These are phyloP conservation scores for Protomyctophum bolini DNA, from an alignment of 2,113 vertebrate species.

Conservation along the genomic window DNA sequence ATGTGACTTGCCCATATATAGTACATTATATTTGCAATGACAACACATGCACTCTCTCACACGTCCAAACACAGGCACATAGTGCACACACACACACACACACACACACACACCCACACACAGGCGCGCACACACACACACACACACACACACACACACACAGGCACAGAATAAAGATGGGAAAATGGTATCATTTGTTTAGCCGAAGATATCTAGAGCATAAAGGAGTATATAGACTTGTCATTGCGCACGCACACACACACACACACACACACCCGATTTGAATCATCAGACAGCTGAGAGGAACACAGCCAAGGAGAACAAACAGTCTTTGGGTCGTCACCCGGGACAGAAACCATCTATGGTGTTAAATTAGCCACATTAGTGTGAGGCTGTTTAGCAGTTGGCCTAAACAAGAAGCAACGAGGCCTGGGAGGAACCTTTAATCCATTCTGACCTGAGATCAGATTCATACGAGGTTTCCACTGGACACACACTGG, in stretches of 20 bases:
- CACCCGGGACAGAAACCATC: neutral
- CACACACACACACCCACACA: neutral
- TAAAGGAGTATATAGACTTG: neutral
- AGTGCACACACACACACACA: neutral
- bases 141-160: conserved; percentile 2
- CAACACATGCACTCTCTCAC: neutral
- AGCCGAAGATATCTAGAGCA: conserved; percentile 12
- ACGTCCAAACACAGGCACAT: neutral
- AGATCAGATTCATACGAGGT: too few relatives aligned
- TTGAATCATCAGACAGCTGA: too few relatives aligned
- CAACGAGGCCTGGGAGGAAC: neutral
- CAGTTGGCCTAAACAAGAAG: neutral
- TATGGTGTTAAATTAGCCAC: neutral
- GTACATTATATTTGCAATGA: neutral
- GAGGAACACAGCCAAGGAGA: neutral
- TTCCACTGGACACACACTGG: too few relatives aligned
- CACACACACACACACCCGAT: neutral
- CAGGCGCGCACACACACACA: neutral
- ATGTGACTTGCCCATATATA: neutral
- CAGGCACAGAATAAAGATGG: neutral
- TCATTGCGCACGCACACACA: neutral
- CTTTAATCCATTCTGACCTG: too few relatives aligned
- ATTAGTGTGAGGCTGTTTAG: neutral
- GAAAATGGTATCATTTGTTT: conserved; percentile 36
- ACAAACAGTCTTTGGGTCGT: neutral